Evolutionary conservation across 2,888 invertebrate species (phyloP).

Genomic region (Ellobium chinense): DNA sequence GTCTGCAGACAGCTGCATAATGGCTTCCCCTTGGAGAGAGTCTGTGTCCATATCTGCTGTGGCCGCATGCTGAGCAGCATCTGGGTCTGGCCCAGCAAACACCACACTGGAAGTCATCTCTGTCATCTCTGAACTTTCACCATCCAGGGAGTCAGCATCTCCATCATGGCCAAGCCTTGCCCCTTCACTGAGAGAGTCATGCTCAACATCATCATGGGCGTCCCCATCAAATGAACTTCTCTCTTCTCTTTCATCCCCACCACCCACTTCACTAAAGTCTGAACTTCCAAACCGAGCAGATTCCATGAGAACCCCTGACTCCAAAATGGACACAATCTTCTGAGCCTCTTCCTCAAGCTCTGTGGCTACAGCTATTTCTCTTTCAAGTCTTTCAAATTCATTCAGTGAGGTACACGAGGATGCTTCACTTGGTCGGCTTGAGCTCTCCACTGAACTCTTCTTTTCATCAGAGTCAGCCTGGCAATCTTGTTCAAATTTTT

Average conservation of each 20-base stretch:
- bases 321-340: conserved; percentile 76
- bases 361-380: conserved; percentile 70
- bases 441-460: conserved; percentile 77
- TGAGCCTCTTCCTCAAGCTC: conserved; percentile 77
- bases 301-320: conserved; percentile 72
- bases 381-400: conserved; percentile 77
- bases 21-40: conserved; percentile 65
- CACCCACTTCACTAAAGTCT: conserved; percentile 47
- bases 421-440: conserved; percentile 66
- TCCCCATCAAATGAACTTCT: conserved; percentile 71
- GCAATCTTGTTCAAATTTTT: conserved; percentile 90
- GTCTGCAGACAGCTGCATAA: conserved; percentile 72
- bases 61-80: conserved; percentile 43
- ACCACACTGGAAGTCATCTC: conserved; percentile 72
- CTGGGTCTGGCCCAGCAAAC: conserved; percentile 53
- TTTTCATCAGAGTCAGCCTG: conserved; percentile 60
- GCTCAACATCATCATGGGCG: conserved; percentile 66
- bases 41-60: conserved; percentile 66
- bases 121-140: conserved; percentile 69
- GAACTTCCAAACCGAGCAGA: conserved; percentile 53
- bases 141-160: conserved; percentile 71
- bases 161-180: conserved; percentile 60
- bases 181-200: conserved; percentile 69
- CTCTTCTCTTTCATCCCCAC: conserved; percentile 51
- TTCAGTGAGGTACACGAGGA: conserved; percentile 75